phyloP scores from a whole-genome alignment of 2,797 vertebrate genomes.

The Crenuchus spilurus region DNA sequence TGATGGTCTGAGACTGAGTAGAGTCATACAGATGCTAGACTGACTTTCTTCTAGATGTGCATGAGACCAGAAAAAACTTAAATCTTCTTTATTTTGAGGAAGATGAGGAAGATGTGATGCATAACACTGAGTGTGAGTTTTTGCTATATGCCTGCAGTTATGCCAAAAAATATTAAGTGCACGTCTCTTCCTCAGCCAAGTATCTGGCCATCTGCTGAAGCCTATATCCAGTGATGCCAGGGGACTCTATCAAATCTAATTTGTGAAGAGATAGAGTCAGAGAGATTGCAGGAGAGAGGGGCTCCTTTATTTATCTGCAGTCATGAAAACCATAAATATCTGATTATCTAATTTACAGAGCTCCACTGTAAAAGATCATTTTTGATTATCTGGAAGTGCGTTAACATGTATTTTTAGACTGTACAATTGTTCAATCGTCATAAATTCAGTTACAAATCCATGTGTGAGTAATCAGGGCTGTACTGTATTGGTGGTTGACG shows the following conservation, averaged over 20 bases:
- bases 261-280: slow-evolving; percentile 64
- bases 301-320: slow-evolving; percentile 69
- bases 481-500: too few species aligned
- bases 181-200: slow-evolving; percentile 77
- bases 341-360: slow-evolving; percentile 66
- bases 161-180: slow-evolving; percentile 78
- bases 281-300: slow-evolving; percentile 10
- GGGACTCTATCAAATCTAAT: slow-evolving; percentile 78
- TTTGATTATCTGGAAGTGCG: too few species aligned
- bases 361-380: background rate
- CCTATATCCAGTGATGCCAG: slow-evolving; percentile 75
- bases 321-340: slow-evolving; percentile 66
- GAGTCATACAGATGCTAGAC: too few species aligned
- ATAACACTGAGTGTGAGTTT: slow-evolving; percentile 77
- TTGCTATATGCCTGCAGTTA: slow-evolving; percentile 76
- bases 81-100: slow-evolving; percentile 61
- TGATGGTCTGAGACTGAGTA: slow-evolving; percentile 67
- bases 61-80: slow-evolving; percentile 23
- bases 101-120: slow-evolving; percentile 65
- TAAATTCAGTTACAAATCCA: too few species aligned
- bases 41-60: slow-evolving; percentile 37
- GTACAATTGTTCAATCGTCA: too few species aligned
- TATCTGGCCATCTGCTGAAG: slow-evolving; percentile 82
- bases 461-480: too few species aligned
- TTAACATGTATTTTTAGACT: too few species aligned